These are phyloP conservation scores for Tachypleus tridentatus DNA, from an alignment of 1,140 invertebrate species.

Conservation along the genomic window DNA sequence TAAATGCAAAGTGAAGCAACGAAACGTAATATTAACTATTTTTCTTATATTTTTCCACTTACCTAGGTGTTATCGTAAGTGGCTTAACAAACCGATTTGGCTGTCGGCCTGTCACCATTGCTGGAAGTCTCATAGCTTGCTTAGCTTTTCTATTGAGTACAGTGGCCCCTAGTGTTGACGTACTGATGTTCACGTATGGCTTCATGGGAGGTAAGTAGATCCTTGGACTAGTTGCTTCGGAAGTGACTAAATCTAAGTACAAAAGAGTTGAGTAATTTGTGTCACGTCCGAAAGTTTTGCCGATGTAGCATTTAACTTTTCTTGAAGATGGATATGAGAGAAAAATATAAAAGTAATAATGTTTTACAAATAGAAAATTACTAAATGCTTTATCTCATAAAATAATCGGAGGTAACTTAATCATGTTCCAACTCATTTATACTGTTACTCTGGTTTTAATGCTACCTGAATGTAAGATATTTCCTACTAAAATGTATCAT, in stretches of 20 bases:
- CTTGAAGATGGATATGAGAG: too few species aligned
- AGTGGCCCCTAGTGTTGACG: conserved; percentile 69
- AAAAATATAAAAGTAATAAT: too few species aligned
- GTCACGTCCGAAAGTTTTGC: too few species aligned
- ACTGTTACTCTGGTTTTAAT: too few species aligned
- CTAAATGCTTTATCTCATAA: too few species aligned
- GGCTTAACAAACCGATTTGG: conserved; percentile 93
- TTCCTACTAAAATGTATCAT: too few species aligned
- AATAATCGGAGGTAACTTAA: too few species aligned
- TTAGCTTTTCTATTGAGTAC: conserved; percentile 76
- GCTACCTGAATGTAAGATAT: too few species aligned
- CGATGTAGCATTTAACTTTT: too few species aligned
- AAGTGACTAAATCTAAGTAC: background rate
- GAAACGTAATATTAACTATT: background rate
- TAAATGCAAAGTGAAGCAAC: background rate
- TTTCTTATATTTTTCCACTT: background rate
- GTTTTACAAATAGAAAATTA: too few species aligned
- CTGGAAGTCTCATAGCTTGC: conserved; percentile 70
- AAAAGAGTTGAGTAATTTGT: too few species aligned
- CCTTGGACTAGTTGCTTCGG: background rate
- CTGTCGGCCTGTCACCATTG: conserved; percentile 81
- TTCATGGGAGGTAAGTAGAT: conserved; percentile 65
- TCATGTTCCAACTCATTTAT: too few species aligned
- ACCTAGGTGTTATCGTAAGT: conserved; percentile 79
- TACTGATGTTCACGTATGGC: conserved; percentile 90